phyloP scores from a whole-genome alignment of 2,888 invertebrate genomes.

The Idaea aversata region DNA sequence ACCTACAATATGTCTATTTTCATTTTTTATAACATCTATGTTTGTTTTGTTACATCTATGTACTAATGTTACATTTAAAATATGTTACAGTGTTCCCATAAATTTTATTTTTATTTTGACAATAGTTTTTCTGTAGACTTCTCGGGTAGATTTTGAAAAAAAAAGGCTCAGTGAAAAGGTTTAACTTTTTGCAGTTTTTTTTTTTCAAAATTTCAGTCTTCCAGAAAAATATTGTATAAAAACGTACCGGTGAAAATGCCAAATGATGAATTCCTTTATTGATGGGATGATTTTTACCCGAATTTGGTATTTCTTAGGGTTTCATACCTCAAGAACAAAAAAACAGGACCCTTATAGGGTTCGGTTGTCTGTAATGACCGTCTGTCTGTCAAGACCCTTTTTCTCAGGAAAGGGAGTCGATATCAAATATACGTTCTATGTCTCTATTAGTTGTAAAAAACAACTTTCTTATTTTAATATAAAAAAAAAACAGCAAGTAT shows the following conservation, averaged over 20 bases:
- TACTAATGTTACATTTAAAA: constrained; percentile 76
- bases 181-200: constrained; percentile 22
- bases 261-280: constrained; percentile 22
- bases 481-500: background rate
- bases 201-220: constrained; percentile 47
- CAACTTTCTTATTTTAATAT: background rate
- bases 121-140: constrained; percentile 30
- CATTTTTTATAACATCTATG: constrained; percentile 50
- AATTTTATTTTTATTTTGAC: constrained; percentile 55
- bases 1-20: constrained; percentile 72
- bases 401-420: background rate
- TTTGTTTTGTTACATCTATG: constrained; percentile 66
- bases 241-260: constrained; percentile 12
- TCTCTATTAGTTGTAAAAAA: background rate
- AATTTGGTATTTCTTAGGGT: background rate
- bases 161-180: too few relatives aligned
- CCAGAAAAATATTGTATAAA: constrained; percentile 32
- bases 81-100: constrained; percentile 81
- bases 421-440: background rate
- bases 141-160: constrained; percentile 20
- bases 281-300: constrained; percentile 2
- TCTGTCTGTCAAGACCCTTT: background rate
- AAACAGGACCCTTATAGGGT: background rate
- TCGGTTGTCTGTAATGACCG: background rate
- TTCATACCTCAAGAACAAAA: background rate